Conservation (phyloP, 1,140 invertebrate genomes). For the Thaumatotibia leucotreta region DNA sequence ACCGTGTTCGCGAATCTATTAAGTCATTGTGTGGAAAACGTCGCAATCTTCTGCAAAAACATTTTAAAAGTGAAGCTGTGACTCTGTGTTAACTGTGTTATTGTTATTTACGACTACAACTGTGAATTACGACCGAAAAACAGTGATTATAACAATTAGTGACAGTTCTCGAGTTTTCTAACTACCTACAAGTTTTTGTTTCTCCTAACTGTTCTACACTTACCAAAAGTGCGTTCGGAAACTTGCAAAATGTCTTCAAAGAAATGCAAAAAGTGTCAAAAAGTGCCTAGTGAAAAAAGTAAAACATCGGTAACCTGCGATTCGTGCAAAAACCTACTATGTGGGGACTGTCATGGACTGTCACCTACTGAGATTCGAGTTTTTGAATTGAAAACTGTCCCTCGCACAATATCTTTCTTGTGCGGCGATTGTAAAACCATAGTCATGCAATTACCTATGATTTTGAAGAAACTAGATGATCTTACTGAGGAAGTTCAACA, state of each 20-base stretch:
- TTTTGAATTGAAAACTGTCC: constrained; percentile 12
- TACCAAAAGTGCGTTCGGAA: background rate
- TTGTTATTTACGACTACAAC: background rate
- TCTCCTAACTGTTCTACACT: background rate
- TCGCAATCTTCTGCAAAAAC: background rate
- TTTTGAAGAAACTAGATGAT: constrained; percentile 14
- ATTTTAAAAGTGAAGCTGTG: background rate
- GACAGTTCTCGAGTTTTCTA: background rate
- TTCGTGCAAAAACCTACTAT: constrained; percentile 4
- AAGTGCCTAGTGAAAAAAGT: background rate
- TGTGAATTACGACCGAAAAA: background rate
- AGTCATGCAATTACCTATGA: constrained; percentile 9
- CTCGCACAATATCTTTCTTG: constrained; percentile 7
- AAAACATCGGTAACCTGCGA: constrained; percentile 11
- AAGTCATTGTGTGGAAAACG: background rate
- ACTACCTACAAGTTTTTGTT: background rate
- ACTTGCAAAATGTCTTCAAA: background rate
- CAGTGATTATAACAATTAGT: background rate
- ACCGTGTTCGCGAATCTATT: background rate
- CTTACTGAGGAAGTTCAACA: constrained; percentile 16
- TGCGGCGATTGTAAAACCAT: constrained; percentile 6
- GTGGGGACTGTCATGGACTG: constrained; percentile 13
- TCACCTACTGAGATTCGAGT: constrained; percentile 13
- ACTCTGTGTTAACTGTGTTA: background rate
- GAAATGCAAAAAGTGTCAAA: constrained; percentile 11